These are phyloP conservation scores for Harpalus rufipes DNA, from an alignment of 2,888 invertebrate species.

Conservation along the genomic window DNA sequence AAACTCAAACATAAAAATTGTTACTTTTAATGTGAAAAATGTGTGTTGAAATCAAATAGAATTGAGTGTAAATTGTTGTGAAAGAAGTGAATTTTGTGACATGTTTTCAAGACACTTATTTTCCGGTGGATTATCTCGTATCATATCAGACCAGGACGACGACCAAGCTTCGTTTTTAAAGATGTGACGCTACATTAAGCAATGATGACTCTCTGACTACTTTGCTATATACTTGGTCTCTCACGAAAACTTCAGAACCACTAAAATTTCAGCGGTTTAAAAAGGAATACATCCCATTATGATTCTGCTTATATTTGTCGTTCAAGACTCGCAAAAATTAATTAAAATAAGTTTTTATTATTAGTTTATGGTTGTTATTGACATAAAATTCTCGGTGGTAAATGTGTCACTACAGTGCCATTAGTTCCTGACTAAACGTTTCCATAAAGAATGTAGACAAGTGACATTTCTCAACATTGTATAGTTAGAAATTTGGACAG, in stretches of 20 bases:
- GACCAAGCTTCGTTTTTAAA: constrained; percentile 43
- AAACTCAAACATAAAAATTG: neutral
- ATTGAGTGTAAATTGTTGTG: constrained; percentile 1
- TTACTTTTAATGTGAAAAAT: too few species aligned
- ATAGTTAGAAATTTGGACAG: too few species aligned
- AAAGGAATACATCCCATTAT: neutral
- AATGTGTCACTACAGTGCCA: too few species aligned
- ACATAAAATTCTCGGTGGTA: too few species aligned
- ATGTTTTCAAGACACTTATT: constrained; percentile 53
- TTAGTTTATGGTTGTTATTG: too few species aligned
- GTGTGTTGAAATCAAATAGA: neutral
- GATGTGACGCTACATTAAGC: constrained; percentile 61
- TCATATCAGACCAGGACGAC: constrained; percentile 34
- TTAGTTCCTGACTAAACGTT: too few species aligned
- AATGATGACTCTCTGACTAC: constrained; percentile 29
- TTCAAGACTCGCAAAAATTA: too few species aligned
- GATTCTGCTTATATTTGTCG: neutral
- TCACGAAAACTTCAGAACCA: neutral
- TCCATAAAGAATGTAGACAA: too few species aligned
- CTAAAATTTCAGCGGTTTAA: neutral
- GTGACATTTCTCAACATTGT: too few species aligned
- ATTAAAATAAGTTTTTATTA: too few species aligned
- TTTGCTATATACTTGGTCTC: constrained; percentile 5
- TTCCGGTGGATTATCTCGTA: constrained; percentile 61
- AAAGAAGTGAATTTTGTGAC: neutral